A percentile compares a stretch with the other conserved stretches of the same genome.
These are phyloP conservation scores for Monopis laevigella DNA, from an alignment of 2,888 invertebrate species.

Conservation along the genomic window DNA sequence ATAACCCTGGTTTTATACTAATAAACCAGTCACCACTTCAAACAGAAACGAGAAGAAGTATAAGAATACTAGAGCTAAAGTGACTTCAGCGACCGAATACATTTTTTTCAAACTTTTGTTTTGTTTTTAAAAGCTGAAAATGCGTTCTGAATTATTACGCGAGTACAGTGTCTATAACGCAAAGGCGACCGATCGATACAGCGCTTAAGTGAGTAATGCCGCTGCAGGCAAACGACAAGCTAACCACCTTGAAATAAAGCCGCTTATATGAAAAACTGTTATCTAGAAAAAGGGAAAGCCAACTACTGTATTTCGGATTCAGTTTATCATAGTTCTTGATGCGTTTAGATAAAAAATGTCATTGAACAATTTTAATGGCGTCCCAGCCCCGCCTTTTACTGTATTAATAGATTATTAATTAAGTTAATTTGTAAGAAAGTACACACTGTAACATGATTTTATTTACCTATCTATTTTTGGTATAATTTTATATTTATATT, in stretches of 20 bases:
- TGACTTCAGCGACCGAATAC: conserved; percentile 59
- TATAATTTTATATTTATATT: too few species aligned
- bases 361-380: too few species aligned
- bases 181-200: conserved; percentile 37
- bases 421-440: too few species aligned
- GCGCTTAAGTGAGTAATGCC: conserved; percentile 39
- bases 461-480: too few species aligned
- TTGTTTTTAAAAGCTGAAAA: conserved; percentile 25
- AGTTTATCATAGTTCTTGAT: too few species aligned
- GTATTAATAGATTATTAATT: too few species aligned
- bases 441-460: too few species aligned
- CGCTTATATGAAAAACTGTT: conserved; percentile 6
- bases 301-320: background rate
- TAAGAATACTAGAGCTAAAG: conserved; percentile 51
- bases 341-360: too few species aligned
- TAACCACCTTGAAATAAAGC: conserved; percentile 10
- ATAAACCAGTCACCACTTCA: conserved; percentile 55
- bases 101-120: conserved; percentile 36
- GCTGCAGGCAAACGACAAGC: conserved; percentile 10
- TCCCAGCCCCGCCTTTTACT: too few species aligned
- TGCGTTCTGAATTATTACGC: conserved; percentile 19
- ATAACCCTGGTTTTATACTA: conserved; percentile 30
- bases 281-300: conserved; percentile 9
- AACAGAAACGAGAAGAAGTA: conserved; percentile 57
- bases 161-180: conserved; percentile 16